These are phyloP conservation scores for Geotrupes spiniger DNA, from an alignment of 2,888 invertebrate genomes.

Conservation along the genomic window DNA sequence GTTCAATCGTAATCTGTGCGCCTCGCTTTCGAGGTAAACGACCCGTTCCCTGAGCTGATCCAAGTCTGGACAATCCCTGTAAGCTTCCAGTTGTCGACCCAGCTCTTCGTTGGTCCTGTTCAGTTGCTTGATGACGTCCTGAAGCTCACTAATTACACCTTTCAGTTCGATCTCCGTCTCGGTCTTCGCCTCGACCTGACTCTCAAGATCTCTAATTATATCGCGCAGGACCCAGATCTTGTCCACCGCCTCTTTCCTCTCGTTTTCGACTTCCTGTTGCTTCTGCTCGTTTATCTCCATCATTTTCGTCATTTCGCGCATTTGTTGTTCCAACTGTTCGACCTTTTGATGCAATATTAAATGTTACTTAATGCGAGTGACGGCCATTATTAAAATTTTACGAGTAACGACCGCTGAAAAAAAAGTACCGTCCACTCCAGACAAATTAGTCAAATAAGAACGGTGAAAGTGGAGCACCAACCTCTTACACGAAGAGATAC, in stretches of 20 bases:
- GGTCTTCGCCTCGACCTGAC: constrained; percentile 67
- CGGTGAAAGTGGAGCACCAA: constrained; percentile 6
- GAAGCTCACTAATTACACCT: constrained; percentile 52
- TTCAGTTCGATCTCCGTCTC: constrained; percentile 61
- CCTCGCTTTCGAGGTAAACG: constrained; percentile 49
- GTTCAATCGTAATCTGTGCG: constrained; percentile 41
- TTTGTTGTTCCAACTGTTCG: constrained; percentile 73
- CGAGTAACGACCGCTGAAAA: no score
- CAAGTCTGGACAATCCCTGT: constrained; percentile 49
- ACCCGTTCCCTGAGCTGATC: constrained; percentile 51
- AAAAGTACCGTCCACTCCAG: background rate
- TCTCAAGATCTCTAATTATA: constrained; percentile 74
- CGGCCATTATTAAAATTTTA: no score
- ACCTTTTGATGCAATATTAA: constrained; percentile 56
- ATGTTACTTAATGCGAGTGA: no score
- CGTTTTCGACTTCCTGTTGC: constrained; percentile 65
- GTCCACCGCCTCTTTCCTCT: constrained; percentile 71
- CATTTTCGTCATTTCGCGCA: constrained; percentile 65
- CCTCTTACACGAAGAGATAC: constrained; percentile 16
- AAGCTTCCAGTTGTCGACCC: constrained; percentile 55
- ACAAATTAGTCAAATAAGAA: constrained; percentile 1
- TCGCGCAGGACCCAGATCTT: constrained; percentile 73
- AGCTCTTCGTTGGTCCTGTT: constrained; percentile 51
- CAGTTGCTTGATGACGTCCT: constrained; percentile 49
- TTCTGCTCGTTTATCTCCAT: constrained; percentile 61